phyloP scores from a whole-genome alignment of 2,888 invertebrate species.

The Tenodera sinensis region DNA sequence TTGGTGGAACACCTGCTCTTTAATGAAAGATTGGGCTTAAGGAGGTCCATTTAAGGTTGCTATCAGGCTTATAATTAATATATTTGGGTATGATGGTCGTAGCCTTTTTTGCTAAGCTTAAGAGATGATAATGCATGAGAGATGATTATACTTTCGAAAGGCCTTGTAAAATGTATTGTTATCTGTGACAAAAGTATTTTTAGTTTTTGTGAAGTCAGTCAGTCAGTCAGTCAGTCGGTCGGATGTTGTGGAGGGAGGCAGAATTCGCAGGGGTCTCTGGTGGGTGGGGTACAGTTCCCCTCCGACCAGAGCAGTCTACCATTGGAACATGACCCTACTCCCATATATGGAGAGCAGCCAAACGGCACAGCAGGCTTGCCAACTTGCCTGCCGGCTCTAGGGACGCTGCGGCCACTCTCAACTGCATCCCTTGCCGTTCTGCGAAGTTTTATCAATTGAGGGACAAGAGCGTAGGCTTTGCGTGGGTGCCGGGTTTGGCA shows the following conservation, averaged over 20 bases:
- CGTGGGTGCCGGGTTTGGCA: background rate
- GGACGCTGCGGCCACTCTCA: background rate
- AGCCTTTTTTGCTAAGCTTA: no score
- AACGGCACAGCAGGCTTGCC: constrained; percentile 28
- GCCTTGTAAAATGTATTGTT: background rate
- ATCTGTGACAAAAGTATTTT: background rate
- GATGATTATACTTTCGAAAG: background rate
- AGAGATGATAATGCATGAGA: background rate
- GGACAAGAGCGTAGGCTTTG: background rate
- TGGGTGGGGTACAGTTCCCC: background rate
- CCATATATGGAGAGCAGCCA: constrained; percentile 30
- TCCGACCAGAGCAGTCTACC: constrained; percentile 2
- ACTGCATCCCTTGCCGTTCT: background rate
- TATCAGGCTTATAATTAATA: no score
- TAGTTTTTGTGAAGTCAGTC: background rate
- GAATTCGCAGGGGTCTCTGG: background rate
- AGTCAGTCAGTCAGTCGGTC: no score
- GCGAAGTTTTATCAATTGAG: background rate
- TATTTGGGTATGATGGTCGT: no score
- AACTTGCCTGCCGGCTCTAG: constrained; percentile 10
- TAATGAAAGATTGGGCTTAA: no score
- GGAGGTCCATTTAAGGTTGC: no score
- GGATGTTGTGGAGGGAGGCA: background rate
- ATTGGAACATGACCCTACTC: constrained; percentile 32
- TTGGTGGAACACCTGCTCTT: no score